Percentiles rank a stretch among this genome's conserved stretches.
phyloP scores from a whole-genome alignment of 1,140 invertebrate genomes.

The Elymnias hypermnestra region DNA sequence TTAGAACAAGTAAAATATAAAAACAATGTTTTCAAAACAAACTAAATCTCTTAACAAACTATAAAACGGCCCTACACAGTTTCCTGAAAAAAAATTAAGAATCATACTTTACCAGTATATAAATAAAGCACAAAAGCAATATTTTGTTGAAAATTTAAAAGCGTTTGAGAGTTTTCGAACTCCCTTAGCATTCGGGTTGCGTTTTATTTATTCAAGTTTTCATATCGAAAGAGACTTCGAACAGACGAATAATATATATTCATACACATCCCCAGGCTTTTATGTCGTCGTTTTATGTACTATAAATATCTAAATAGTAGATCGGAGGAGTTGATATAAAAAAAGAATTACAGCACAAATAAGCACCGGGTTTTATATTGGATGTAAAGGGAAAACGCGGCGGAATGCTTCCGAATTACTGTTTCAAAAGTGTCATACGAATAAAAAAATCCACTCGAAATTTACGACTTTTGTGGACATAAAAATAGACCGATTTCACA shows the following conservation, averaged over 20 bases:
- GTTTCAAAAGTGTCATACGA: constrained; percentile 41
- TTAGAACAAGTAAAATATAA: too few species aligned
- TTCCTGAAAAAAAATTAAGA: too few species aligned
- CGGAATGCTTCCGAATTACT: constrained; percentile 22
- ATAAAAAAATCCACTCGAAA: constrained; percentile 61
- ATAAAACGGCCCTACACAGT: too few species aligned
- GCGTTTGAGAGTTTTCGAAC: constrained; percentile 17
- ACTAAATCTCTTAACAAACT: too few species aligned
- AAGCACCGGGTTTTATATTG: constrained; percentile 10
- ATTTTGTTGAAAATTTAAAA: constrained; percentile 21
- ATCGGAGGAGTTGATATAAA: constrained; percentile 8
- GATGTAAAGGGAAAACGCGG: not conserved
- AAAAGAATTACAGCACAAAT: constrained; percentile 9
- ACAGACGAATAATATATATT: constrained; percentile 12
- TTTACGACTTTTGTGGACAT: constrained; percentile 49
- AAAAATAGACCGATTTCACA: constrained; percentile 68
- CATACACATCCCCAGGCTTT: constrained; percentile 7
- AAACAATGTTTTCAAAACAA: too few species aligned
- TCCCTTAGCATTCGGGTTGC: constrained; percentile 13
- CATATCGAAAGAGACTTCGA: constrained; percentile 17
- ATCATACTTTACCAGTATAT: too few species aligned
- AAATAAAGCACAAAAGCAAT: constrained; percentile 8
- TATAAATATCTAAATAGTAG: constrained; percentile 15
- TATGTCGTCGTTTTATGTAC: constrained; percentile 7
- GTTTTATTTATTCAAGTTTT: constrained; percentile 20